Percentiles rank a stretch among this genome's conserved stretches.
phyloP scores from a whole-genome alignment of 2,888 invertebrate species.

The Thymelicus lineola region DNA sequence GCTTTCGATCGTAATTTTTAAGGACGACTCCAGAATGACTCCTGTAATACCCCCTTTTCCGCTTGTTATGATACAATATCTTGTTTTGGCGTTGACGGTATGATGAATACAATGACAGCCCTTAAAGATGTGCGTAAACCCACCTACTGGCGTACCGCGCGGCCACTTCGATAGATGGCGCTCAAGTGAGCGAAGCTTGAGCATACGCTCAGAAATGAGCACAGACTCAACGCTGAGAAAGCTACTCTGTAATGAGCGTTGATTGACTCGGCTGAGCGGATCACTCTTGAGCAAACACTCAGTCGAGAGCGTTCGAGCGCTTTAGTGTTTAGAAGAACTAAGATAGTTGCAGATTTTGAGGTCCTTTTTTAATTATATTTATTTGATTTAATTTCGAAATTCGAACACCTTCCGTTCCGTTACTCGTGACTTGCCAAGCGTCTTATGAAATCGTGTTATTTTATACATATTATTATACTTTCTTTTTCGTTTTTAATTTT shows the following conservation, averaged over 20 bases:
- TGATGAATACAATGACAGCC: constrained; percentile 4
- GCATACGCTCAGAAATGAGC: constrained; percentile 12
- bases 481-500: constrained; percentile 39
- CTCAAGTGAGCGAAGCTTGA: constrained; percentile 27
- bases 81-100: constrained; percentile 17
- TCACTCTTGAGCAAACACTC: constrained; percentile 25
- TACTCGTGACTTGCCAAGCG: constrained; percentile 65
- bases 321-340: constrained; percentile 40
- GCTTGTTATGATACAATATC: constrained; percentile 30
- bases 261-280: constrained; percentile 33
- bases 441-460: constrained; percentile 53
- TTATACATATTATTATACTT: constrained; percentile 30
- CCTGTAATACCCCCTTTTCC: constrained; percentile 31
- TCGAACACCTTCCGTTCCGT: constrained; percentile 13
- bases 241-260: constrained; percentile 19
- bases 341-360: constrained; percentile 38
- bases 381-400: constrained; percentile 45
- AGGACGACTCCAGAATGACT: constrained; percentile 43
- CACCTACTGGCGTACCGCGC: constrained; percentile 40
- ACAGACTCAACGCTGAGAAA: constrained; percentile 9
- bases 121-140: constrained; percentile 34
- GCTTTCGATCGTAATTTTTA: constrained; percentile 74
- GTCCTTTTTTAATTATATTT: constrained; percentile 42
- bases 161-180: constrained; percentile 16
- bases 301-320: constrained; percentile 24